These are phyloP conservation scores for Epinephelus moara DNA, from an alignment of 2,113 vertebrate genomes.

Conservation along the genomic window DNA sequence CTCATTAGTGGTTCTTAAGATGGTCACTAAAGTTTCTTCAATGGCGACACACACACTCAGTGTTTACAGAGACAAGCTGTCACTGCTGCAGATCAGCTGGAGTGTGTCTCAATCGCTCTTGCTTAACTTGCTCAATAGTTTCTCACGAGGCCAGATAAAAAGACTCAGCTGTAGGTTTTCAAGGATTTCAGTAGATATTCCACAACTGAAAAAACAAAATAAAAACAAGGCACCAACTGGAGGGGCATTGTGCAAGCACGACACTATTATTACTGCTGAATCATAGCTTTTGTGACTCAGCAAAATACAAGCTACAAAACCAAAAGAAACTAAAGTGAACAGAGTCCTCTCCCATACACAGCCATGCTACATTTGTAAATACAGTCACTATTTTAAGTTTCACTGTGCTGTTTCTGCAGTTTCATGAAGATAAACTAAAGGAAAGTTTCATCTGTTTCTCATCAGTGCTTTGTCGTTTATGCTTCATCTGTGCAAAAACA, in stretches of 20 bases:
- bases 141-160: slow-evolving; percentile 32
- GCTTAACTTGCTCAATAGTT: slow-evolving; percentile 21
- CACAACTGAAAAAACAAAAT: slow-evolving; percentile 53
- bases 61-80: slow-evolving; percentile 42
- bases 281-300: slow-evolving; percentile 58
- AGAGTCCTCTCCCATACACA: slow-evolving; percentile 3
- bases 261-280: slow-evolving; percentile 61
- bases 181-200: slow-evolving; percentile 54
- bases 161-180: slow-evolving; percentile 23
- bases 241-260: slow-evolving; percentile 37
- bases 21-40: slow-evolving; percentile 57
- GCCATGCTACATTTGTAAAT: slow-evolving; percentile 25
- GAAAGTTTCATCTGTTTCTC: slow-evolving; percentile 9
- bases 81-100: slow-evolving; percentile 40
- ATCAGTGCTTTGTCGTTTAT: slow-evolving; percentile 12
- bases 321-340: slow-evolving; percentile 23
- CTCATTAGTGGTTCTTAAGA: slow-evolving; percentile 50
- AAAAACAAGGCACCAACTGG: slow-evolving; percentile 49
- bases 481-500: slow-evolving; percentile 25
- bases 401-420: not conserved
- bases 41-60: slow-evolving; percentile 22
- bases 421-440: slow-evolving; percentile 9
- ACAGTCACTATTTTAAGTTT: slow-evolving; percentile 5
- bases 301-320: slow-evolving; percentile 40
- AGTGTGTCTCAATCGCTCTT: slow-evolving; percentile 20